A percentile compares a stretch with the other conserved stretches of the same genome.
Conservation (phyloP, 2,888 invertebrate species). For the Athetis lepigone region DNA sequence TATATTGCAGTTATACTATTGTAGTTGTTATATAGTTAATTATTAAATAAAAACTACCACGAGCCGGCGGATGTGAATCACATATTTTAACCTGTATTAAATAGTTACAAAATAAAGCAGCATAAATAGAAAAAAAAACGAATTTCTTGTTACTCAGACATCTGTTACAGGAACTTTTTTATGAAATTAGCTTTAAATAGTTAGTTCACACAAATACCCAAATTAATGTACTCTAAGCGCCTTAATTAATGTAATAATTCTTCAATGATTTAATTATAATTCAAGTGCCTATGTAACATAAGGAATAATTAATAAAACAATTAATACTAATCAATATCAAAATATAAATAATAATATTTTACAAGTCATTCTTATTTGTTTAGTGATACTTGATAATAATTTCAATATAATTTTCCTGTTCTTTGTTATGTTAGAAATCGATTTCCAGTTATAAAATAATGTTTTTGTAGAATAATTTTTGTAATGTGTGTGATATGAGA, state of each 20-base stretch:
- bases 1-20: too few relatives aligned
- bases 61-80: not conserved
- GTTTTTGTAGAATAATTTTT: constrained; percentile 26
- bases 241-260: not conserved
- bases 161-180: constrained; percentile 4
- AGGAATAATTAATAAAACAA: constrained; percentile 10
- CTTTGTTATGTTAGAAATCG: constrained; percentile 16
- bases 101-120: constrained; percentile 11
- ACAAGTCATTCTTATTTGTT: constrained; percentile 11
- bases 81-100: constrained; percentile 18
- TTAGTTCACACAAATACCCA: constrained; percentile 10
- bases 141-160: not conserved
- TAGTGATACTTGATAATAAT: constrained; percentile 19
- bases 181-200: constrained; percentile 18
- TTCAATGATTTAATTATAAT: constrained; percentile 7
- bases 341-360: constrained; percentile 15
- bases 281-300: constrained; percentile 11
- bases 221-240: not conserved
- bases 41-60: too few relatives aligned
- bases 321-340: constrained; percentile 11
- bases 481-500: constrained; percentile 23
- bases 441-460: constrained; percentile 17
- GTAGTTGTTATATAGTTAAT: too few relatives aligned
- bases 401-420: constrained; percentile 24
- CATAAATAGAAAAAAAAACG: constrained; percentile 2